phyloP scores from a whole-genome alignment of 2,113 vertebrate species.

The Rhinopomastus cyanomelas region DNA sequence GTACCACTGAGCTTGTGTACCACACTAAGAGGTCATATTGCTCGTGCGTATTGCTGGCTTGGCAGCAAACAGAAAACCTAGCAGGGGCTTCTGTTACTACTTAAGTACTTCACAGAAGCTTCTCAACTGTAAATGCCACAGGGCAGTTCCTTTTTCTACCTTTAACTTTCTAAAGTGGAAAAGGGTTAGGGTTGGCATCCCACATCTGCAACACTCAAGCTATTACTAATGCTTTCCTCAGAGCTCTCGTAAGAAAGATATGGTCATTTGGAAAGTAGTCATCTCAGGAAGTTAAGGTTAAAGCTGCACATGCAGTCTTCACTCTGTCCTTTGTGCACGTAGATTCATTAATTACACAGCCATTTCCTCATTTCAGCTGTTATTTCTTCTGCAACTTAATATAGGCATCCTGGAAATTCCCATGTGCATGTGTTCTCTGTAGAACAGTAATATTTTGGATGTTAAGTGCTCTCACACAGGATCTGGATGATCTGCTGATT shows the following conservation, averaged over 20 bases:
- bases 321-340: neutral
- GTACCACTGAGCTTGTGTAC: neutral
- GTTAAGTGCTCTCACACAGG: neutral
- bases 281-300: neutral
- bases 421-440: neutral
- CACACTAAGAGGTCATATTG: neutral
- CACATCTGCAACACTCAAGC: neutral
- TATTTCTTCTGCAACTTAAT: neutral
- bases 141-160: neutral
- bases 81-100: neutral
- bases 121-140: neutral
- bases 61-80: neutral
- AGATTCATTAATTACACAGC: neutral
- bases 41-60: neutral
- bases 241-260: neutral
- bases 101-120: neutral
- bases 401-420: neutral
- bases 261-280: neutral
- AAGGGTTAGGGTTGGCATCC: neutral
- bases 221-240: neutral
- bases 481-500: conserved; percentile 17
- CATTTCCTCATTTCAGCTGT: neutral
- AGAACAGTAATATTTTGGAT: neutral
- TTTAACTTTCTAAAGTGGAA: neutral
- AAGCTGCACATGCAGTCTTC: neutral